phyloP scores from a whole-genome alignment of 1,140 invertebrate genomes.

The Ladona fulva region DNA sequence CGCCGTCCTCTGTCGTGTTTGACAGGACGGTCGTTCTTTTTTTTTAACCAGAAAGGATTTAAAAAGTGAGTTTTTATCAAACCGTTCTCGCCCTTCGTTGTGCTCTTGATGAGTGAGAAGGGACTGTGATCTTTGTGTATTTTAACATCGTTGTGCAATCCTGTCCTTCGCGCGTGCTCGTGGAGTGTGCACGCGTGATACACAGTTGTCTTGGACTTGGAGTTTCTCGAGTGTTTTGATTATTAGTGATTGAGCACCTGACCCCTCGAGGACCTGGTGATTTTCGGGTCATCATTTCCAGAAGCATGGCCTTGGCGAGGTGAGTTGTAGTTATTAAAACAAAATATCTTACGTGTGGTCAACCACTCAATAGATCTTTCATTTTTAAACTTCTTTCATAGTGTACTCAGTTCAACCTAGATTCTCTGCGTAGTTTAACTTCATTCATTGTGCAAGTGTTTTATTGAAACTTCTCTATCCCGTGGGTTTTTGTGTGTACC shows the following conservation, averaged over 20 bases:
- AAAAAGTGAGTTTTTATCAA: not conserved
- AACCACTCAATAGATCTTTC: too few relatives aligned
- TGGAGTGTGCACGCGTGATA: not conserved
- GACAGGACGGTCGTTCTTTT: not conserved
- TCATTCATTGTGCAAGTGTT: too few relatives aligned
- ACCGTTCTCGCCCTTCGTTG: not conserved
- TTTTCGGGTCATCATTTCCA: not conserved
- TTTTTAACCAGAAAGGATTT: not conserved
- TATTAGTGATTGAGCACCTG: not conserved
- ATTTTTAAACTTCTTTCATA: too few relatives aligned
- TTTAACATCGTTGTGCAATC: too few relatives aligned
- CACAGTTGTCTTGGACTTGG: not conserved
- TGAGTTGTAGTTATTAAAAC: not conserved
- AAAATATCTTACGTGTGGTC: too few relatives aligned
- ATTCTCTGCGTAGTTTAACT: too few relatives aligned
- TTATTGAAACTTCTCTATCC: too few relatives aligned
- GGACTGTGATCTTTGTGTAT: too few relatives aligned
- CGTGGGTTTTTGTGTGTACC: too few relatives aligned
- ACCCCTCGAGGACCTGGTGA: not conserved
- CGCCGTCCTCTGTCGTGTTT: not conserved
- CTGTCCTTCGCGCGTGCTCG: not conserved
- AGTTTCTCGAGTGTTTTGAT: not conserved
- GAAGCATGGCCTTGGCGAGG: constrained; percentile 5
- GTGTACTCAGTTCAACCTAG: too few relatives aligned
- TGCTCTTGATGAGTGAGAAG: too few relatives aligned